A percentile compares a stretch with the other conserved stretches of the same genome.
Evolutionary conservation across 2,888 invertebrate genomes (phyloP).

Genomic region (Oligia fasciuncula): DNA sequence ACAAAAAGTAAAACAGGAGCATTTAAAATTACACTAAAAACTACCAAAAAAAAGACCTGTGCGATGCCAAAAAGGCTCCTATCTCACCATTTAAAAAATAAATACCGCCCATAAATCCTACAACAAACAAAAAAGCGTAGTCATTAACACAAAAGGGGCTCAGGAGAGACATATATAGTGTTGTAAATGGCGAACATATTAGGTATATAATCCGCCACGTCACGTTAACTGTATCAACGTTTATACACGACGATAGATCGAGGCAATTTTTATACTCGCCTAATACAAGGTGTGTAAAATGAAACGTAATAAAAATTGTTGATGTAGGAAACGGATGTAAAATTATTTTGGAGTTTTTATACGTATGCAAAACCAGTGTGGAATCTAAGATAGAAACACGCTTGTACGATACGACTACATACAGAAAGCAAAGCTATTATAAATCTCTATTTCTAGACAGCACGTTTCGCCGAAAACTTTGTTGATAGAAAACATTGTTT

Average conservation of each 20-base stretch:
- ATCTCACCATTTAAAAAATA: background rate
- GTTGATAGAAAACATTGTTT: too few species aligned
- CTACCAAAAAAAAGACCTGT: too few species aligned
- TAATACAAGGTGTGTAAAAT: constrained; percentile 46
- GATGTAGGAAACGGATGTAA: constrained; percentile 19
- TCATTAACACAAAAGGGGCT: constrained; percentile 20
- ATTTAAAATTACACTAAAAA: too few species aligned
- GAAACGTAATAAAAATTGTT: constrained; percentile 34
- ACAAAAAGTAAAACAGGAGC: too few species aligned
- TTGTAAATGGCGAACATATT: constrained; percentile 29
- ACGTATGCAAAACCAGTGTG: background rate
- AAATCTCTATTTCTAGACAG: too few species aligned
- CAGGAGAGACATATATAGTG: constrained; percentile 7
- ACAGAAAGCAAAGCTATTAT: too few species aligned
- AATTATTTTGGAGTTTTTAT: background rate
- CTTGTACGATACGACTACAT: too few species aligned
- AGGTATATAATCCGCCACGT: constrained; percentile 1
- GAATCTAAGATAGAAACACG: too few species aligned
- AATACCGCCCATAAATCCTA: background rate
- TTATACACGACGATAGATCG: constrained; percentile 40
- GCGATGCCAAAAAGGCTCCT: background rate
- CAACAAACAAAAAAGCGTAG: background rate
- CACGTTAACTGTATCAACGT: constrained; percentile 30
- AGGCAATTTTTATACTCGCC: constrained; percentile 36
- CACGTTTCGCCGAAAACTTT: too few species aligned